Evolutionary conservation across 1,140 invertebrate species (phyloP), one percentile per base, ranked within the genome.

Genomic region (Camponotus pennsylvanicus): DNA sequence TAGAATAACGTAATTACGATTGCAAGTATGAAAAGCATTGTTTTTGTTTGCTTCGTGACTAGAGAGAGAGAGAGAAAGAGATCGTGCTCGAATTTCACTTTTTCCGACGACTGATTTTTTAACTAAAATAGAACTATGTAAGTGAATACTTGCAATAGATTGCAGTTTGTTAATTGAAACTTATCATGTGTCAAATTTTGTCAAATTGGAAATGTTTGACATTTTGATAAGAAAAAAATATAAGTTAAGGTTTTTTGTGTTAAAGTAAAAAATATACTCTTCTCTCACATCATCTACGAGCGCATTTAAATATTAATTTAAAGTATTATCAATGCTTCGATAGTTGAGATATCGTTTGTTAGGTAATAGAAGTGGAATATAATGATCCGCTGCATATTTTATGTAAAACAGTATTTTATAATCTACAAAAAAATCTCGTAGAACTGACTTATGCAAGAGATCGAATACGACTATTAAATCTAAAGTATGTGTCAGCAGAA

Each of bases 401-500:
- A 70, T 32, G 9, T 57, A 27, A n/a, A 45, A 18, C 13, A 77
- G 15, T 57, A 57, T 55, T 80, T 70, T 37, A 52, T 70, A 57
- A 59, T 70, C 37, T 37, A 55, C 6, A 21, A 80, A 70, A 69
- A 34, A 69, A 27, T 15, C 27, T 32, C 45, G 13, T 79, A 69
- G 11, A 78, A 13, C 34, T 80, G 78, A 69, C 37, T 80, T 80
- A 63, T 64, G 64, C 49, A 57, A 69, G 45, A 21, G 21, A 27
- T 13, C 66, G 18, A 80, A 70, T 70, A 9, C 45, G 9, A 37
- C 49, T 70, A 6, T 13, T 42, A 13, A 40, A 69, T 57, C 40
- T 49, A 76, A 83, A 83, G 59, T 52, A 66, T 27, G 27, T 27
- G 27, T 87, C 82, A 83, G 34, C 42, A 13, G 13, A 63, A 45